These are phyloP conservation scores for Nerophis lumbriciformis DNA, from an alignment of 2,113 vertebrate species.

Conservation along the genomic window DNA sequence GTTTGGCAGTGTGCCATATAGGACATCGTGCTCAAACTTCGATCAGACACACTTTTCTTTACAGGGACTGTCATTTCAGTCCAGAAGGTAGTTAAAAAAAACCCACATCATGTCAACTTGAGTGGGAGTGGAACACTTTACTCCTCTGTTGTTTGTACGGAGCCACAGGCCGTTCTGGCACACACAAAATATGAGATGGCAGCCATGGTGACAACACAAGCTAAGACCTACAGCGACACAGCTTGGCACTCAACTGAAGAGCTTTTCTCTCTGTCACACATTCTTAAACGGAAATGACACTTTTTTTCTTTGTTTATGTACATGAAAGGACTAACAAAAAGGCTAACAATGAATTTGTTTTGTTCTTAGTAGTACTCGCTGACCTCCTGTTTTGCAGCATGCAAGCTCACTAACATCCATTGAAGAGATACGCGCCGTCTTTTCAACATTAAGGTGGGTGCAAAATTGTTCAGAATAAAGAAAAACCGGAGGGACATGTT, in stretches of 20 bases:
- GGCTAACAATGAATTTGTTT: neutral
- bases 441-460: neutral
- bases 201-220: conserved; percentile 1
- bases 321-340: neutral
- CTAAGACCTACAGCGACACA: neutral
- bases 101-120: neutral
- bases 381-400: neutral
- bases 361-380: neutral
- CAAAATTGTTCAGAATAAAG: neutral
- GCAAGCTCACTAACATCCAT: neutral
- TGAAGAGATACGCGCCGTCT: neutral
- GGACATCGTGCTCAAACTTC: neutral
- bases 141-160: conserved; percentile 1
- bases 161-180: conserved; percentile 9
- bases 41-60: neutral
- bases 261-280: conserved; percentile 2
- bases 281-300: neutral
- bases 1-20: neutral
- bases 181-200: conserved; percentile 2
- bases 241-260: neutral
- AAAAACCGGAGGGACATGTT: neutral
- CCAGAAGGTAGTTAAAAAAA: neutral
- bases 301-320: neutral
- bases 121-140: conserved; percentile 3
- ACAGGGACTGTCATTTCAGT: neutral